phyloP scores from a whole-genome alignment of 2,888 invertebrate species.

The Tiliacea aurago region DNA sequence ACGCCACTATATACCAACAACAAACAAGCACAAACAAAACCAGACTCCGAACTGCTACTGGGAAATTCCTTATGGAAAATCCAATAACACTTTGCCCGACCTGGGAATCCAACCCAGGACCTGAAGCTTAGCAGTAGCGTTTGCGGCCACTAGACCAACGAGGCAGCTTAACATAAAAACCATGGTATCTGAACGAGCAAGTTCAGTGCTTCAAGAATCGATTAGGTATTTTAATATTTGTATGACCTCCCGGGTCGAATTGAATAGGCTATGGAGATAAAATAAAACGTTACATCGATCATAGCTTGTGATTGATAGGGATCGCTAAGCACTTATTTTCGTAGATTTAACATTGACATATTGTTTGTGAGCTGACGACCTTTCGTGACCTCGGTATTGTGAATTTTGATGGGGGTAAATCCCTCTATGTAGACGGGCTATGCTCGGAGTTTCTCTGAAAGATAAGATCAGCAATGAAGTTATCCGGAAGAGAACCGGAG shows the following conservation, averaged over 20 bases:
- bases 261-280: slow-evolving; percentile 58
- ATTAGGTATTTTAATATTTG: slow-evolving; percentile 60
- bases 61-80: too few species aligned
- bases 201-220: slow-evolving; percentile 49
- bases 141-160: not conserved
- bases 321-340: slow-evolving; percentile 45
- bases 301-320: slow-evolving; percentile 65
- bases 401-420: slow-evolving; percentile 47
- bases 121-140: not conserved
- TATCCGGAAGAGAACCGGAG: too few species aligned
- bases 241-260: slow-evolving; percentile 65
- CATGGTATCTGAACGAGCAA: slow-evolving; percentile 14
- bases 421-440: not conserved
- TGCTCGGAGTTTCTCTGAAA: too few species aligned
- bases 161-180: slow-evolving; percentile 31
- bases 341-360: slow-evolving; percentile 56
- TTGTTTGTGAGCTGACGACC: slow-evolving; percentile 45
- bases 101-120: not conserved
- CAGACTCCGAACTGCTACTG: not conserved
- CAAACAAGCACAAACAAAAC: too few species aligned
- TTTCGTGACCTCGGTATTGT: slow-evolving; percentile 40
- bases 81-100: not conserved
- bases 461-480: too few species aligned
- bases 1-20: too few species aligned
- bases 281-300: slow-evolving; percentile 62